Evolutionary conservation across 2,797 vertebrate species (phyloP).

Genomic region (Myotis myotis): DNA sequence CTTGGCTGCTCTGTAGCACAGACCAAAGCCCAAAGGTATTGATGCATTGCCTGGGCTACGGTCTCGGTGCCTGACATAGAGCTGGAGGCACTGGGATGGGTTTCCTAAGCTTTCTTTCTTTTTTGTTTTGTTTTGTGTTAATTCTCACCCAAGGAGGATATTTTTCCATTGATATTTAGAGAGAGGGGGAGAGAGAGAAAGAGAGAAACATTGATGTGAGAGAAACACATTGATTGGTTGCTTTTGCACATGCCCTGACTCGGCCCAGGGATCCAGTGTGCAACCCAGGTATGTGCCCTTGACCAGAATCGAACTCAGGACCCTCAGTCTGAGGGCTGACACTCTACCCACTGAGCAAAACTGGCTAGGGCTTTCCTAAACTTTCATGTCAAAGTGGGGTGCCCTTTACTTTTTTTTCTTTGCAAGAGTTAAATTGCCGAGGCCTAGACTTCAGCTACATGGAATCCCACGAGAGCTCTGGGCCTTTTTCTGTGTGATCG

Average conservation of each 20-base stretch:
- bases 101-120: conserved; percentile 30
- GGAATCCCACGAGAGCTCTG: not conserved
- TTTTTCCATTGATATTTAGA: no score
- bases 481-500: not conserved
- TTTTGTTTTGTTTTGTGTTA: no score
- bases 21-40: not conserved
- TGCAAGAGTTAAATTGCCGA: not conserved
- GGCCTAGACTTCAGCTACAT: not conserved
- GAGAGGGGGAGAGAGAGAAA: no score
- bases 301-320: no score
- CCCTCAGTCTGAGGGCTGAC: no score
- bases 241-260: no score
- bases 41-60: not conserved
- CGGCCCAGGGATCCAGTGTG: no score
- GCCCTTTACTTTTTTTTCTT: not conserved
- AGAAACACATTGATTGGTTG: no score
- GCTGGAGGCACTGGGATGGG: not conserved
- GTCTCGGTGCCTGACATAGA: not conserved
- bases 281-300: no score
- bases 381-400: not conserved
- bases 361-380: not conserved
- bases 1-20: not conserved
- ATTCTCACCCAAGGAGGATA: no score
- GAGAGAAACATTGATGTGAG: no score
- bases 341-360: not conserved